These are phyloP conservation scores for Calameuta idolon DNA, from an alignment of 2,888 invertebrate species.

Conservation along the genomic window DNA sequence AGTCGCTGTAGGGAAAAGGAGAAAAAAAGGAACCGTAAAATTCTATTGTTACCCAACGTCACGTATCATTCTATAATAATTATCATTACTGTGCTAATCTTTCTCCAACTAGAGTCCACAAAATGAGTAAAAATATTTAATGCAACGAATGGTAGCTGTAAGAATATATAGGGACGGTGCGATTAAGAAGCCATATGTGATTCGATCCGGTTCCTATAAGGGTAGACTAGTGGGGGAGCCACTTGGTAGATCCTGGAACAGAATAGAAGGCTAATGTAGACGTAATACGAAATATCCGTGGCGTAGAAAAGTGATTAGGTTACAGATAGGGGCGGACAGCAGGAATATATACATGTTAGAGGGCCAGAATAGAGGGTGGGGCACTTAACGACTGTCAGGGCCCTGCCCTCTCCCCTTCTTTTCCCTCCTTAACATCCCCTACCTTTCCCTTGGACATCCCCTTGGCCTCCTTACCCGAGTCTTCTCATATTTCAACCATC, in stretches of 20 bases:
- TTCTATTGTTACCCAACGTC: not conserved
- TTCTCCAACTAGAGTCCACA: not conserved
- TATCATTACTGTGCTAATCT: not conserved
- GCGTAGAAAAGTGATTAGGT: constrained; percentile 59
- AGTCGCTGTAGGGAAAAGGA: not conserved
- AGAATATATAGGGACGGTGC: not conserved
- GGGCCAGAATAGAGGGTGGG: constrained; percentile 29
- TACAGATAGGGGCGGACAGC: constrained; percentile 47
- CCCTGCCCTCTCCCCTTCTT: constrained; percentile 56
- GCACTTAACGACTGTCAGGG: constrained; percentile 63
- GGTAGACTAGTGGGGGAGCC: not conserved
- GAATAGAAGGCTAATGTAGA: constrained; percentile 38
- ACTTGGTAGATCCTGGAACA: not conserved
- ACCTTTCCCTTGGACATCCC: constrained; percentile 3
- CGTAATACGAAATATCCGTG: constrained; percentile 56
- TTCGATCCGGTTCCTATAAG: not conserved
- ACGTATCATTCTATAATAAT: not conserved
- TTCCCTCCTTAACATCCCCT: constrained; percentile 35
- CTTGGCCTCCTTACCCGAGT: constrained; percentile 32
- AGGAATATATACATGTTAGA: constrained; percentile 13
- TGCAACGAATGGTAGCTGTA: not conserved
- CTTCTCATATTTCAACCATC: constrained; percentile 64
- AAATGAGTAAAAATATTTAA: not conserved
- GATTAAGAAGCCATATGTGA: not conserved
- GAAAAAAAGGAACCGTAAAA: not conserved